Conservation (phyloP, 2,888 invertebrate species). For the Drepana falcataria region DNA sequence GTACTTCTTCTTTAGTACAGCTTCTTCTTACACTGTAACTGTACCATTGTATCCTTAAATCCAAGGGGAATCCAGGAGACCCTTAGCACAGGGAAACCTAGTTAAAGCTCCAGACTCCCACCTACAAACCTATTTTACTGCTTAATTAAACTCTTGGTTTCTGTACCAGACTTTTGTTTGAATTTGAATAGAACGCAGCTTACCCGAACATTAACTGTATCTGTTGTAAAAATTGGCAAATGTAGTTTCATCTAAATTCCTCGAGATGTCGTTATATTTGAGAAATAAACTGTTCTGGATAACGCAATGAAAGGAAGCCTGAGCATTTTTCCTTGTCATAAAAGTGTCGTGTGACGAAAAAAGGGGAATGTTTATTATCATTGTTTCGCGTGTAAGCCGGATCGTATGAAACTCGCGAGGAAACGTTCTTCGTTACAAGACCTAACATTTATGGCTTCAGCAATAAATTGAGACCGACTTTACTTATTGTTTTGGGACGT, state of each 20-base stretch:
- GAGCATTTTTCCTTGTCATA: slow-evolving; percentile 19
- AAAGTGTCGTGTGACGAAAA: slow-evolving; percentile 17
- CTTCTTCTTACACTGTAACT: no score
- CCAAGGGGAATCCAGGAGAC: no score
- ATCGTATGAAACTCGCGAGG: slow-evolving; percentile 18
- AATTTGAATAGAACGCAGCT: no score
- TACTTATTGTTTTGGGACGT: slow-evolving; percentile 17
- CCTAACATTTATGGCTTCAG: slow-evolving; percentile 20
- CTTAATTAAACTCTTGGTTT: no score
- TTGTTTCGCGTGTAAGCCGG: slow-evolving; percentile 16
- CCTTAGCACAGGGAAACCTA: no score
- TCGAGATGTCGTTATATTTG: neutral
- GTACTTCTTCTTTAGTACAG: no score
- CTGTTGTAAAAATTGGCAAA: neutral
- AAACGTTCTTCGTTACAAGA: slow-evolving; percentile 15
- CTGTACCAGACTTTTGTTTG: no score
- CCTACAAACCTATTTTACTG: no score
- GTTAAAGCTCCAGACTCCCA: no score
- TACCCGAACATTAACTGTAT: no score
- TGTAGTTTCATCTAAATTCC: neutral
- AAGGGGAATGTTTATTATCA: slow-evolving; percentile 16
- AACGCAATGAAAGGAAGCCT: slow-evolving; percentile 9
- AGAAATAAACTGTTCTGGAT: slow-evolving; percentile 3
- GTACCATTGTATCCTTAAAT: no score
- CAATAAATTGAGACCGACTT: slow-evolving; percentile 19